Conservation (phyloP, 2,888 invertebrate species). For the Leucozona laternaria region DNA sequence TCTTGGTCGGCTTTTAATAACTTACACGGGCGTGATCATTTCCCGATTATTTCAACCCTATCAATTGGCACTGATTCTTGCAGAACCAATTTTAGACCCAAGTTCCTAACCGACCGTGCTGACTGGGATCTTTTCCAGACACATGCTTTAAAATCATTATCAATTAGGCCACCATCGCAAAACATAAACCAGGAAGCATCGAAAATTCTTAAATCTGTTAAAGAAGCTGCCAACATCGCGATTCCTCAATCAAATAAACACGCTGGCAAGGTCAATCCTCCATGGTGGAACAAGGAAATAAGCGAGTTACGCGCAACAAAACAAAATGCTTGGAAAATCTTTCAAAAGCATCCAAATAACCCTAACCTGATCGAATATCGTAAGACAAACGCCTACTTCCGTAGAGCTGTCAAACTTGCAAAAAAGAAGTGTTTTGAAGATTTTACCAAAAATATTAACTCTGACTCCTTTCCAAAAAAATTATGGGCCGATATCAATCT, state of each 20-base stretch:
- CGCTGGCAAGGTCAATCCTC: no score
- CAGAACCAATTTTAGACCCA: background rate
- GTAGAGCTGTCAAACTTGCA: background rate
- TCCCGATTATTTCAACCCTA: background rate
- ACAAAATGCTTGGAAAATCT: no score
- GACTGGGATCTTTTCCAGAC: background rate
- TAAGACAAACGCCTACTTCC: slow-evolving; percentile 14
- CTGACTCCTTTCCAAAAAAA: background rate
- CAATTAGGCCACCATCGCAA: no score
- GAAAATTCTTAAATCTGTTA: no score
- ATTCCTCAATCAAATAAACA: no score
- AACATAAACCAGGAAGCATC: no score
- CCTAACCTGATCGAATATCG: background rate
- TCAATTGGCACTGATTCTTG: background rate
- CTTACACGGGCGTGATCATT: background rate
- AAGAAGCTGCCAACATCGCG: no score
- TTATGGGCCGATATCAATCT: background rate
- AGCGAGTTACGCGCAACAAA: no score
- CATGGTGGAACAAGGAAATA: no score
- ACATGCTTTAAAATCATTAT: no score
- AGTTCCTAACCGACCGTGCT: background rate
- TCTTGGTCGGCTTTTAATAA: background rate
- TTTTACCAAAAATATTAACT: background rate
- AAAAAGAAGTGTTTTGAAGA: slow-evolving; percentile 4
- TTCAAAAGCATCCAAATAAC: no score